A percentile compares a stretch with the other conserved stretches of the same genome.
These are phyloP conservation scores for Rhagologus leucostigma DNA, from an alignment of 2,113 vertebrate species.

Conservation along the genomic window DNA sequence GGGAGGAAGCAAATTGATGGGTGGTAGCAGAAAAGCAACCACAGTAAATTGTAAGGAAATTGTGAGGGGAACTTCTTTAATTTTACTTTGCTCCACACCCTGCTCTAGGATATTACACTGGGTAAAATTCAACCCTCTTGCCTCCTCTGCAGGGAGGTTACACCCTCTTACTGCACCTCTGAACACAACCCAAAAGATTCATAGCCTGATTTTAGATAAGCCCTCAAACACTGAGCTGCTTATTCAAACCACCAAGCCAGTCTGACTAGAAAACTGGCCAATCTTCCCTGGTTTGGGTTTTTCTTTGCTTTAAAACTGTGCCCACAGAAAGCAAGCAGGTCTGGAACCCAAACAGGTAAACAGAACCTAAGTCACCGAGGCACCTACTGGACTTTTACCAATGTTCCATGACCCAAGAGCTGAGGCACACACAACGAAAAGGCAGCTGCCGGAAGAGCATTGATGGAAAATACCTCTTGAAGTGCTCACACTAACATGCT, in stretches of 20 bases:
- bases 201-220: conserved; percentile 21
- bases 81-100: conserved; percentile 17
- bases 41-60: neutral
- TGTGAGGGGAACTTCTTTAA: neutral
- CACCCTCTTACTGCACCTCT: conserved; percentile 47
- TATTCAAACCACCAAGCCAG: conserved; percentile 39
- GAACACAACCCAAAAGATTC: conserved; percentile 20
- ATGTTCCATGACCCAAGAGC: neutral
- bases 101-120: neutral
- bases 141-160: conserved; percentile 26
- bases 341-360: neutral
- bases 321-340: neutral
- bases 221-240: neutral
- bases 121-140: conserved; percentile 1
- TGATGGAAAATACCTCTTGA: neutral
- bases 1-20: neutral
- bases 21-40: conserved; percentile 4
- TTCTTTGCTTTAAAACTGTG: neutral
- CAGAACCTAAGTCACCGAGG: neutral
- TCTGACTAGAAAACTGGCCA: conserved; percentile 10
- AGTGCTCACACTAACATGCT: rapidly evolving
- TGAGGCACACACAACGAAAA: neutral
- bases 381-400: neutral
- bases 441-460: neutral
- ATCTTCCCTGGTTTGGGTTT: neutral